Base-by-base conservation (phyloP, 2,888 invertebrate genomes). In the Tenthredo distinguenda region DNA sequence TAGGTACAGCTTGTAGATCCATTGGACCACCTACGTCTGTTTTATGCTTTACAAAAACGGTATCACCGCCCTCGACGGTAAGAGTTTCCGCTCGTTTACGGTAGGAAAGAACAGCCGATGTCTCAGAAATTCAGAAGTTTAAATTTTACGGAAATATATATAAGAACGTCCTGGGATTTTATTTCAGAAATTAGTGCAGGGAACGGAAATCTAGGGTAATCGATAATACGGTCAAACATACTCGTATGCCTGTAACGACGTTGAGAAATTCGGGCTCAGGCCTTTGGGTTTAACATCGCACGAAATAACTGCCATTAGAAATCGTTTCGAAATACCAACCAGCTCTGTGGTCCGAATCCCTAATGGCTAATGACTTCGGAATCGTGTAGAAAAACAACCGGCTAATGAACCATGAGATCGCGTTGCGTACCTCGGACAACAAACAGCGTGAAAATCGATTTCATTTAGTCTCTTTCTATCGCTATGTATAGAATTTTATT, bases 21-120 rank as follows among this genome's bases (percentile, higher is more conserved):
- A 40, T 62, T 62, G 62, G 81, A 81, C 81, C 81, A 81, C 81
- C 81, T 81, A 81, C 81, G 81, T 81, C 37, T 21, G n/a, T 77
- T 55, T 55, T 55, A 77, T 77, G 55, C 7, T 77, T 77, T 77
- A 34, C 21, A 62, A 62, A 81, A 81, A 81, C 81, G 81, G 81
- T 81, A 81, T 62, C 81, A 62, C 31, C 55, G 9, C 62, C 81
- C 31, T 7, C 55, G 62, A 26, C 81, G 40, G 26, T n/a, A n/a
- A 62, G 9, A 81, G 62, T 81, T 81, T 81, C 81, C 81, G 58
- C 81, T 40, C 58, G 81, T 81, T 81, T 81, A 81, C 58, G 81
- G 81, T 62, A 26, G 37, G 26, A 58, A 21, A 34, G 62, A 55
- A 34, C 37, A 34, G 26, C 81, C 12, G 62, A 10, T 10, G 26